These are phyloP conservation scores for Cryptomyrus ogoouensis DNA, from an alignment of 2,113 vertebrate genomes.

Conservation along the genomic window DNA sequence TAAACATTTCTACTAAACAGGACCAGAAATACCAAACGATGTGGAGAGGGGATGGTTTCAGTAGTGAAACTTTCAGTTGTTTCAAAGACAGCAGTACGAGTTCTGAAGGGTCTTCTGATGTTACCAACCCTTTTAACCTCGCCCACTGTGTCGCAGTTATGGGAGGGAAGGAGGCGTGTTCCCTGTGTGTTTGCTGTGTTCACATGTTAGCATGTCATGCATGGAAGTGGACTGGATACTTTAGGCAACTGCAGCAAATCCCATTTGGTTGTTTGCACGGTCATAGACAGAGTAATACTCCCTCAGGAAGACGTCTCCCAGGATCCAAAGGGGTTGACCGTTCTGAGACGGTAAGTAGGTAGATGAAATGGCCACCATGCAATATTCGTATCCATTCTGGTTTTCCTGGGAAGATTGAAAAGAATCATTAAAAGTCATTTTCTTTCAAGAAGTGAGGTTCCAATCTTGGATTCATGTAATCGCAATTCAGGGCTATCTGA, in stretches of 20 bases:
- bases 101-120: background rate
- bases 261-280: constrained; percentile 31
- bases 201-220: background rate
- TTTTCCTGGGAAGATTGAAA: constrained; percentile 13
- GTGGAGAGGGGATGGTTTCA: background rate
- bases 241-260: constrained; percentile 51
- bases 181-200: background rate
- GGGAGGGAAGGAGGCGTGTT: background rate
- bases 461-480: background rate
- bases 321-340: constrained; percentile 48
- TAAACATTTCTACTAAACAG: background rate
- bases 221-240: background rate
- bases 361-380: constrained; percentile 41
- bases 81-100: background rate
- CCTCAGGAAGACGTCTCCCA: constrained; percentile 59
- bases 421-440: background rate
- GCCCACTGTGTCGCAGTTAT: background rate
- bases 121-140: background rate
- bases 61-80: background rate
- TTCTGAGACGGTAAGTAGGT: constrained; percentile 25
- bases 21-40: background rate
- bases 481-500: background rate
- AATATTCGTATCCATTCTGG: constrained; percentile 41
- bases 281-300: constrained; percentile 57
- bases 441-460: background rate